phyloP scores from a whole-genome alignment of 2,888 invertebrate species.

The Leuctra nigra region DNA sequence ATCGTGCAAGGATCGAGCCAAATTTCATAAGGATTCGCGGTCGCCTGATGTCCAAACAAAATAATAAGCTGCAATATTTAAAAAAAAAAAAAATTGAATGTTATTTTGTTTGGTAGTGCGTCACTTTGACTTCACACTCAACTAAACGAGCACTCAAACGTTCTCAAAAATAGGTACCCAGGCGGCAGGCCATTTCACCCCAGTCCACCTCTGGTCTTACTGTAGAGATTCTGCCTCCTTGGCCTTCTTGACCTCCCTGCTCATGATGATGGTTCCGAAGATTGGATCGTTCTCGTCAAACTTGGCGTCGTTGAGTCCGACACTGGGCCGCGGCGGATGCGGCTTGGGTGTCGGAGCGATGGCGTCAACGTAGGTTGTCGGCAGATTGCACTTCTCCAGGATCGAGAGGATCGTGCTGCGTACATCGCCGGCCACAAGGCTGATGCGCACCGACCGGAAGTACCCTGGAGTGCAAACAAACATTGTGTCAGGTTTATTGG shows the following conservation, averaged over 20 bases:
- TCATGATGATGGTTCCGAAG: constrained; percentile 45
- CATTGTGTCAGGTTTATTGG: too few relatives aligned
- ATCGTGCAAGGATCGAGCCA: too few relatives aligned
- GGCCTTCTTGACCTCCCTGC: constrained; percentile 42
- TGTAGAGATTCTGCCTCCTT: constrained; percentile 37
- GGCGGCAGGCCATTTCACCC: too few relatives aligned
- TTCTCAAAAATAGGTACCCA: too few relatives aligned
- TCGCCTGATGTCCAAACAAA: too few relatives aligned
- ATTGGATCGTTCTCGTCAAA: constrained; percentile 47
- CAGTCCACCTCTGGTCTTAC: too few relatives aligned
- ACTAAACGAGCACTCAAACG: too few relatives aligned
- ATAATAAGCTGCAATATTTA: too few relatives aligned
- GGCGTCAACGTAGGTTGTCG: constrained; percentile 81
- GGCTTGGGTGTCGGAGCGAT: constrained; percentile 44
- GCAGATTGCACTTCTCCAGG: constrained; percentile 71
- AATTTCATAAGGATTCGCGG: too few relatives aligned
- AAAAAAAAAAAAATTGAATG: too few relatives aligned
- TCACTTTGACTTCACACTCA: too few relatives aligned
- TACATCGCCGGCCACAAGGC: constrained; percentile 59
- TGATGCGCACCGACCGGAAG: constrained; percentile 68
- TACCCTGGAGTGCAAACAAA: constrained; percentile 45
- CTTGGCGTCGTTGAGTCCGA: constrained; percentile 40
- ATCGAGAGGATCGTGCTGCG: constrained; percentile 68
- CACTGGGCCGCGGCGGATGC: constrained; percentile 41
- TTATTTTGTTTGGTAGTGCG: too few relatives aligned